These are phyloP conservation scores for Gymnopithys bicolor DNA, from an alignment of 2,797 vertebrate genomes.

Conservation along the genomic window DNA sequence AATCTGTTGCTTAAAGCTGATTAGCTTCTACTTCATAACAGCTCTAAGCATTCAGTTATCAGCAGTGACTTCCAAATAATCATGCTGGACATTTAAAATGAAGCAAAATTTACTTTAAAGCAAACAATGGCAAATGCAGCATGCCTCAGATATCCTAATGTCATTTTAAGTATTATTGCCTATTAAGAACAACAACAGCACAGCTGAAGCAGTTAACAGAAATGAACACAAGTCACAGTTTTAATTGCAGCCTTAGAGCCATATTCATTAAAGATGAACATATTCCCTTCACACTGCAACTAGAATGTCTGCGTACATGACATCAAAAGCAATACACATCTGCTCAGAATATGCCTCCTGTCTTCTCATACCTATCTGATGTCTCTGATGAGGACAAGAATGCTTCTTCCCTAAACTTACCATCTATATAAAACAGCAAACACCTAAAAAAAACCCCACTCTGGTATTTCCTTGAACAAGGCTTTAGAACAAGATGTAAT, in stretches of 20 bases:
- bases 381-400: background rate
- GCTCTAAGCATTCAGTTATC: background rate
- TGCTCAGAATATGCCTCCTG: background rate
- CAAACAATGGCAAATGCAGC: conserved; percentile 14
- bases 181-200: conserved; percentile 9
- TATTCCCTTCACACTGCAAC: background rate
- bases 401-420: background rate
- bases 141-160: background rate
- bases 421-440: background rate
- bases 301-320: background rate
- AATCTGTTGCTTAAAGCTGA: conserved; percentile 12
- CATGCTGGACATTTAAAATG: background rate
- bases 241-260: conserved; percentile 45
- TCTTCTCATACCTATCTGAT: background rate
- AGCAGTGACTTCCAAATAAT: background rate
- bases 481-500: background rate
- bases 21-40: background rate
- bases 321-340: background rate
- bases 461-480: background rate
- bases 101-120: conserved; percentile 44
- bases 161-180: conserved; percentile 43
- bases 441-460: background rate
- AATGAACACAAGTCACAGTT: conserved; percentile 8
- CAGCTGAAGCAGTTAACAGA: background rate
- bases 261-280: background rate